Evolutionary conservation across 1,140 invertebrate species (phyloP).

Genomic region (Pantala flavescens): DNA sequence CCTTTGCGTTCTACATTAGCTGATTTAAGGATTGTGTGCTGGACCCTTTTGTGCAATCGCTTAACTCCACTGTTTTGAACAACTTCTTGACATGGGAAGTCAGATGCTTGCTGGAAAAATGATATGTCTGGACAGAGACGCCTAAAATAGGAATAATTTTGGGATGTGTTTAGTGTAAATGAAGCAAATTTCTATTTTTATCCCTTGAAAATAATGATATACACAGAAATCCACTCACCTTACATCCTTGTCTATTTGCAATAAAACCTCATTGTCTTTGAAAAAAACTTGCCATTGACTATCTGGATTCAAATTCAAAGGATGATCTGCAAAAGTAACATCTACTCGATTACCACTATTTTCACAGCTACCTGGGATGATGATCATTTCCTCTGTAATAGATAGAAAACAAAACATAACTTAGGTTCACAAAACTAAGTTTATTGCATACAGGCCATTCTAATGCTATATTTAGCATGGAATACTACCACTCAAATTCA

Average conservation of each 20-base stretch:
- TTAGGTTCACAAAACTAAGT: neutral
- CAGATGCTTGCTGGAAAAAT: conserved; percentile 89
- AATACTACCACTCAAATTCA: no score
- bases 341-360: conserved; percentile 41
- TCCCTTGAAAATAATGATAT: neutral
- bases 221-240: conserved; percentile 38
- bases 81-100: conserved; percentile 67
- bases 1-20: conserved; percentile 80
- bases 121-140: conserved; percentile 92
- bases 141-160: conserved; percentile 35
- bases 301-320: conserved; percentile 84
- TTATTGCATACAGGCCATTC: conserved; percentile 3
- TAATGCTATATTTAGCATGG: no score
- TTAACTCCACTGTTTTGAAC: conserved; percentile 62
- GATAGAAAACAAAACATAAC: neutral
- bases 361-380: conserved; percentile 53
- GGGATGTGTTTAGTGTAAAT: conserved; percentile 9
- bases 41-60: conserved; percentile 75
- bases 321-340: conserved; percentile 62
- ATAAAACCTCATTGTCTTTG: conserved; percentile 90
- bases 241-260: conserved; percentile 97
- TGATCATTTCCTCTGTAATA: conserved; percentile 64
- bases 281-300: conserved; percentile 91
- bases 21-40: conserved; percentile 71
- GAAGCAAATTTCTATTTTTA: neutral